Conservation (phyloP, 2,113 vertebrate species). For the Meriones unguiculatus region DNA sequence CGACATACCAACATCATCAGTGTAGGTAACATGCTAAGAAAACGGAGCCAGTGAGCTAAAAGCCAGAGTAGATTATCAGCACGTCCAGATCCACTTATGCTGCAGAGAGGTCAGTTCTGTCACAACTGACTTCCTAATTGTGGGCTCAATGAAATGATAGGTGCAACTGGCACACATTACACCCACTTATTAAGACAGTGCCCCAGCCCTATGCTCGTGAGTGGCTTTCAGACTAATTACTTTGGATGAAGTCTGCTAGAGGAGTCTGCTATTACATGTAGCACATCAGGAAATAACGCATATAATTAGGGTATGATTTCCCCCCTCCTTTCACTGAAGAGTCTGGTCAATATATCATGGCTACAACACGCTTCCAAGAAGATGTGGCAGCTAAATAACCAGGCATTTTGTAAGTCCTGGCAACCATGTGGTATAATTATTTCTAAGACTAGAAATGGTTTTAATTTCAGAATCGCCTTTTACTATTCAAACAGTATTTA, state of each 20-base stretch:
- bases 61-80: background rate
- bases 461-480: slow-evolving; percentile 55
- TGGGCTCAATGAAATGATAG: slow-evolving; percentile 36
- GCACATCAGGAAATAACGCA: slow-evolving; percentile 77
- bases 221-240: slow-evolving; percentile 67
- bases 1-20: background rate
- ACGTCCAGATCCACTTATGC: background rate
- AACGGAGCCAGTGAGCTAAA: background rate
- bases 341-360: background rate
- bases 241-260: slow-evolving; percentile 46
- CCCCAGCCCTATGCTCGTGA: slow-evolving; percentile 15
- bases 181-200: slow-evolving; percentile 42
- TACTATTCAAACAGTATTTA: slow-evolving; percentile 43
- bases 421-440: slow-evolving; percentile 58
- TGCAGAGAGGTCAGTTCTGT: background rate
- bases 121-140: slow-evolving; percentile 52
- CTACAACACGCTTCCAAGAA: slow-evolving; percentile 43
- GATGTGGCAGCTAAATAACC: slow-evolving; percentile 56
- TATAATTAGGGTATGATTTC: slow-evolving; percentile 30
- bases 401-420: slow-evolving; percentile 63
- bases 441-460: slow-evolving; percentile 58
- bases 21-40: background rate
- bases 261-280: slow-evolving; percentile 17
- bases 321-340: slow-evolving; percentile 53
- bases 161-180: slow-evolving; percentile 48